These are phyloP conservation scores for Notolepis coatsorum DNA, from an alignment of 2,797 vertebrate genomes.

Conservation along the genomic window DNA sequence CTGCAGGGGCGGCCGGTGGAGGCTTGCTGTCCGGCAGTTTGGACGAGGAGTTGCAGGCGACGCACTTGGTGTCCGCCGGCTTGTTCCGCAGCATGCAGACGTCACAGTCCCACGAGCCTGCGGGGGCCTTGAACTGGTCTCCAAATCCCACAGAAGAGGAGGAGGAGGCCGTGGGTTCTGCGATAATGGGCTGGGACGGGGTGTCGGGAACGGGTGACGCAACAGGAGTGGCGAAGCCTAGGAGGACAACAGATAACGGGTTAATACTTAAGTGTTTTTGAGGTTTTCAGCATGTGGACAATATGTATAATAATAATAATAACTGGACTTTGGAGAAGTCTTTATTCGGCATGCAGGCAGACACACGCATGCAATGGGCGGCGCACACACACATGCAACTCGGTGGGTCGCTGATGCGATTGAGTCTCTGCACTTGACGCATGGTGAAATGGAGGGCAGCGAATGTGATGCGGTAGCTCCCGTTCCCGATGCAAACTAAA, in stretches of 20 bases:
- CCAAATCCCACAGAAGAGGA: conserved; percentile 74
- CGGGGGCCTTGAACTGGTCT: conserved; percentile 79
- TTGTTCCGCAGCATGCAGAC: conserved; percentile 85
- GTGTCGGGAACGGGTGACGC: conserved; percentile 43
- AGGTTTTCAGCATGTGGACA: conserved; percentile 1
- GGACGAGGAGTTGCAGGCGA: conserved; percentile 76
- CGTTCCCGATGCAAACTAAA: no score
- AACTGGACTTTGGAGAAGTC: no score
- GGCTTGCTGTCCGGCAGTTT: conserved; percentile 77
- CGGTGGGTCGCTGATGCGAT: no score
- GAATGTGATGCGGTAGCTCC: no score
- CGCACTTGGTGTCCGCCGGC: conserved; percentile 83
- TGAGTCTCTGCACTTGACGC: no score
- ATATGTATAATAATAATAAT: not conserved
- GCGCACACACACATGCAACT: no score
- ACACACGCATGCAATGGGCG: no score
- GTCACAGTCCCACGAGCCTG: conserved; percentile 86
- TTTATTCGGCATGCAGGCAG: no score
- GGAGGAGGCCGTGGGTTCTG: conserved; percentile 39
- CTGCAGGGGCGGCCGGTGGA: conserved; percentile 19
- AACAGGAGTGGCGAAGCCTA: conserved; percentile 75
- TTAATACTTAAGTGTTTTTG: no score
- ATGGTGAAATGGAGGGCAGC: no score
- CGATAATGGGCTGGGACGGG: conserved; percentile 43
- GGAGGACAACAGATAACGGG: not conserved